phyloP scores from a whole-genome alignment of 1,140 invertebrate genomes.

The Pseudomyrmex cubaensis region DNA sequence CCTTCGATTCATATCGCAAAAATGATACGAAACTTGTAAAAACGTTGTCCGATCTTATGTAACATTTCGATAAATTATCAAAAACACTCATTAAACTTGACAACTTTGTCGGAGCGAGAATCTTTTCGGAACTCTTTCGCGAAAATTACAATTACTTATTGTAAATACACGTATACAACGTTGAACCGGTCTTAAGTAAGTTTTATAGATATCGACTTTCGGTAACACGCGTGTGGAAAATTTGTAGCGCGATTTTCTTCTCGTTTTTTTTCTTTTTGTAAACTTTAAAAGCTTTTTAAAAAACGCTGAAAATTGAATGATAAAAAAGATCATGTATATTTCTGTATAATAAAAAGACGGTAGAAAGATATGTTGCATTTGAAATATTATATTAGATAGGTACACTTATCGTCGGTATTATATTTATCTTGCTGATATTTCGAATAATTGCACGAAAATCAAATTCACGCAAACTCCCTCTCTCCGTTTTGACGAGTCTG shows the following conservation, averaged over 20 bases:
- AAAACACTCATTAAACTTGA: not conserved
- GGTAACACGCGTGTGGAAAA: conserved; percentile 22
- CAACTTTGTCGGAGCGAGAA: not conserved
- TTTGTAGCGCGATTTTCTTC: not conserved
- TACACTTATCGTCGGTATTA: conserved; percentile 3
- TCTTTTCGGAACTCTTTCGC: conserved; percentile 38
- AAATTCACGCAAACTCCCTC: not conserved
- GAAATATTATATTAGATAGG: too few species aligned
- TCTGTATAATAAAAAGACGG: too few species aligned
- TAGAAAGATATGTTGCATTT: too few species aligned
- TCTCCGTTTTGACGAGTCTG: not conserved
- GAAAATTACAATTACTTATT: conserved; percentile 46
- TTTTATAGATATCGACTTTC: conserved; percentile 31
- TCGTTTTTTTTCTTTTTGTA: not conserved
- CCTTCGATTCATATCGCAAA: conserved; percentile 3
- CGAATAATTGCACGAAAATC: conserved; percentile 11
- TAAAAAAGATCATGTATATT: not conserved
- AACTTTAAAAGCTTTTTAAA: conserved; percentile 29
- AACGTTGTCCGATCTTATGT: not conserved
- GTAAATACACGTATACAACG: conserved; percentile 29
- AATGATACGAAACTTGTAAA: not conserved
- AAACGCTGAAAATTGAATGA: conserved; percentile 14
- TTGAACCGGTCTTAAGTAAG: conserved; percentile 22
- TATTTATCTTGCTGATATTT: not conserved
- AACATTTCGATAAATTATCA: not conserved